Conservation (phyloP, 2,888 invertebrate genomes). For the Melikaiella ostensackeni region DNA sequence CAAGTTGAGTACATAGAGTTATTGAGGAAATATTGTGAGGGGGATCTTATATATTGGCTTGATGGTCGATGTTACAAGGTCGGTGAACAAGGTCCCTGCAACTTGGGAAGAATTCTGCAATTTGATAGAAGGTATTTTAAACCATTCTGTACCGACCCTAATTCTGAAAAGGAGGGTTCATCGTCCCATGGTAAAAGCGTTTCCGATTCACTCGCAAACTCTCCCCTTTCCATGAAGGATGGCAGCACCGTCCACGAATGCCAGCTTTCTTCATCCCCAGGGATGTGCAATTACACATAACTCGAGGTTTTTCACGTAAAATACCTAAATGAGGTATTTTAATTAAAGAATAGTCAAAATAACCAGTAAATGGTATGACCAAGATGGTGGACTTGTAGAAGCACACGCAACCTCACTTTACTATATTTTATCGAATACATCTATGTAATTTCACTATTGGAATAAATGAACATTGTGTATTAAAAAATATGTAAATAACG, state of each 20-base stretch:
- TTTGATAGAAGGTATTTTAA: conserved; percentile 53
- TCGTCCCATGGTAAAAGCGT: conserved; percentile 20
- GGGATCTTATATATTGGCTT: conserved; percentile 59
- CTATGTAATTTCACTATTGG: no score
- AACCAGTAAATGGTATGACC: no score
- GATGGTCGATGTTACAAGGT: conserved; percentile 61
- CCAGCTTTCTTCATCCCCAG: not conserved
- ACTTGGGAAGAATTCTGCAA: conserved; percentile 56
- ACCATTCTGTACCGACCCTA: conserved; percentile 48
- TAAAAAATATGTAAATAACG: no score
- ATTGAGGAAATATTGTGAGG: conserved; percentile 54
- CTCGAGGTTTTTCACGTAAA: no score
- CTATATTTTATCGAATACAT: no score
- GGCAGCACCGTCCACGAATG: not conserved
- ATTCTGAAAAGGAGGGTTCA: not conserved
- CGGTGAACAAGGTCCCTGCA: conserved; percentile 65
- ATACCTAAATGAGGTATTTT: no score
- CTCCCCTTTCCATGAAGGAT: not conserved
- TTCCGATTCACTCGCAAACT: conserved; percentile 1
- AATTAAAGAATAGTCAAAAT: no score
- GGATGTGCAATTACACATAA: no score
- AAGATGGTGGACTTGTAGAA: no score
- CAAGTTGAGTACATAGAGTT: conserved; percentile 59
- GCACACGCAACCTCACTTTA: no score
- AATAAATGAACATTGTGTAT: no score